Conservation (phyloP, 2,797 vertebrate genomes). For the Falco concolor region DNA sequence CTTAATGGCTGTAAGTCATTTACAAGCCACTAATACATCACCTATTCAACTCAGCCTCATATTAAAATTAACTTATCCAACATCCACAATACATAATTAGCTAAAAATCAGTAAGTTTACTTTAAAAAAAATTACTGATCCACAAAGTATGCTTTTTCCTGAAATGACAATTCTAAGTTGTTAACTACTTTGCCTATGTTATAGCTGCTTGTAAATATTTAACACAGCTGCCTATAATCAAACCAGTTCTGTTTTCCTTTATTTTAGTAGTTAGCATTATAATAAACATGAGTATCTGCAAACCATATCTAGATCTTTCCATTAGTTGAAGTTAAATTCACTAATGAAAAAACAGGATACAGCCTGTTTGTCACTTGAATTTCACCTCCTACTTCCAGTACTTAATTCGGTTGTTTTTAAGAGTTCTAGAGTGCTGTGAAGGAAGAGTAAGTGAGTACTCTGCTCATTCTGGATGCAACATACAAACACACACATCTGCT, state of each 20-base stretch:
- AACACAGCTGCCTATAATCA: slow-evolving; percentile 14
- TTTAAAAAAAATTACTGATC: slow-evolving; percentile 68
- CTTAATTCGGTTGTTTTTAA: neutral
- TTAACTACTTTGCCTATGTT: slow-evolving; percentile 53
- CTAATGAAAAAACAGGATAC: neutral
- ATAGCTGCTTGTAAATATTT: slow-evolving; percentile 52
- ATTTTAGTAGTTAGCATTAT: neutral
- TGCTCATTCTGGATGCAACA: neutral
- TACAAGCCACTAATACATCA: slow-evolving; percentile 42
- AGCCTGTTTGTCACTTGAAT: neutral
- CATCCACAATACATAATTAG: slow-evolving; percentile 65
- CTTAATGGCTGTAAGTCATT: slow-evolving; percentile 19
- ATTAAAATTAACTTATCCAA: slow-evolving; percentile 66
- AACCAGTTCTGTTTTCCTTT: slow-evolving; percentile 6
- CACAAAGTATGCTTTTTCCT: slow-evolving; percentile 50
- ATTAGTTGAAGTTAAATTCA: neutral
- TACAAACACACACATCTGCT: neutral
- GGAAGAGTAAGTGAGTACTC: neutral
- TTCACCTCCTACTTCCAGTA: slow-evolving; percentile 14
- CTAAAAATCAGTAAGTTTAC: slow-evolving; percentile 63
- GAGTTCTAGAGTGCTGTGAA: neutral
- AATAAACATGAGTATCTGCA: neutral
- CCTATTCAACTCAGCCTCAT: slow-evolving; percentile 32
- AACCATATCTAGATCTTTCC: neutral
- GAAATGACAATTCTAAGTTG: neutral